A percentile compares a stretch with the other conserved stretches of the same genome.
These are phyloP conservation scores for Euthynnus affinis DNA, from an alignment of 2,797 vertebrate genomes.

Conservation along the genomic window DNA sequence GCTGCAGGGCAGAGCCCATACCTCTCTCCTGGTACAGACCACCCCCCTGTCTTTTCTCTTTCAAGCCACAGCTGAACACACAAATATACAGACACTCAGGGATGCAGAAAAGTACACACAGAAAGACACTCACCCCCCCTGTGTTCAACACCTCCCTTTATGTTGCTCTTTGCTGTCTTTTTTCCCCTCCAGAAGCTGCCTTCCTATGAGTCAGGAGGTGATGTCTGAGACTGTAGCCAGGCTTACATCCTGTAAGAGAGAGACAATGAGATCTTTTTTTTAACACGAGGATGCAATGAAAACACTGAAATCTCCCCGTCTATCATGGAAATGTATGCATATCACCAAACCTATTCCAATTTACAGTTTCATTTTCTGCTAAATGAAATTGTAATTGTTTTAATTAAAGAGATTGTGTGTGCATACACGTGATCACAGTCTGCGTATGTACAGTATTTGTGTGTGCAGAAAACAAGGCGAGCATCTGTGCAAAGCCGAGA, in stretches of 20 bases:
- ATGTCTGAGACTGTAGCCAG: constrained; percentile 51
- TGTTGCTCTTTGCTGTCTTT: constrained; percentile 25
- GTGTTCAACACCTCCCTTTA: constrained; percentile 55
- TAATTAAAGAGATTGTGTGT: constrained; percentile 75
- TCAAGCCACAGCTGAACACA: constrained; percentile 77
- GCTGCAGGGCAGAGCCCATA: constrained; percentile 71
- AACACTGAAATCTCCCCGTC: constrained; percentile 47
- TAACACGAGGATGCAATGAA: constrained; percentile 30
- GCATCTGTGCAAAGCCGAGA: constrained; percentile 65
- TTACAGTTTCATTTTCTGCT: constrained; percentile 11
- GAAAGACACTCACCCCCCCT: constrained; percentile 59
- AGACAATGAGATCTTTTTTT: constrained; percentile 48
- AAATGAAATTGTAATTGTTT: constrained; percentile 44
- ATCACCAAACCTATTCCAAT: constrained; percentile 63
- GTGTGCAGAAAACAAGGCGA: constrained; percentile 52
- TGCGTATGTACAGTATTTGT: constrained; percentile 45
- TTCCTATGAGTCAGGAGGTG: constrained; percentile 56
- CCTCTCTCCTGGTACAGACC: constrained; percentile 64
- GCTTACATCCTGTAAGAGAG: constrained; percentile 27
- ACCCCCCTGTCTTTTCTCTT: constrained; percentile 38
- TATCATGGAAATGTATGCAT: constrained; percentile 68
- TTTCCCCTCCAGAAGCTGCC: constrained; percentile 32
- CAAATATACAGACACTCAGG: constrained; percentile 59
- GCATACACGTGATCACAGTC: not conserved
- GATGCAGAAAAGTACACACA: constrained; percentile 61